Evolutionary conservation across 2,113 vertebrate species (phyloP).

Genomic region (Grammomys surdaster): DNA sequence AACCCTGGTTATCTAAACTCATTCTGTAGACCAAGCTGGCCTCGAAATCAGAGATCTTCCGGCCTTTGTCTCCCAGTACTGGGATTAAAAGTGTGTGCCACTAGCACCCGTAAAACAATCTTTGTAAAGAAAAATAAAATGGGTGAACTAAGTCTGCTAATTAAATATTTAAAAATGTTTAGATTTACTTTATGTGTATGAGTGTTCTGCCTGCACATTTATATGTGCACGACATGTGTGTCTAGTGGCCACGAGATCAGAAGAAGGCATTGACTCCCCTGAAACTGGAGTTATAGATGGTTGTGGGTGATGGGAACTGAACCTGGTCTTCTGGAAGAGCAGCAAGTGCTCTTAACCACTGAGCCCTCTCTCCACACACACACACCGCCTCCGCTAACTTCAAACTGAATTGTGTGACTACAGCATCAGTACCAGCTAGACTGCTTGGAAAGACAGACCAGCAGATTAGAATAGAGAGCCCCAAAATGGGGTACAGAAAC

Average conservation of each 20-base stretch:
- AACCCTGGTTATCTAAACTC: no score
- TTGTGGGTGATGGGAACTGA: not conserved
- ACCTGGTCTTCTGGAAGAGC: not conserved
- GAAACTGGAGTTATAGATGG: not conserved
- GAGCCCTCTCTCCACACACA: not conserved
- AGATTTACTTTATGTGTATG: not conserved
- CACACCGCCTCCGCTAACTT: not conserved
- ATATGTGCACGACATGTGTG: not conserved
- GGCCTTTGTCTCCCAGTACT: no score
- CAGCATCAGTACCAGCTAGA: not conserved
- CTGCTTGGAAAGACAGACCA: not conserved
- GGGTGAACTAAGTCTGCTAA: not conserved
- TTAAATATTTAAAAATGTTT: not conserved
- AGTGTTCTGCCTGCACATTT: not conserved
- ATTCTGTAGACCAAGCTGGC: no score
- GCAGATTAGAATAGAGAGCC: not conserved
- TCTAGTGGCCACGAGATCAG: not conserved
- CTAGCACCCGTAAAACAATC: no score
- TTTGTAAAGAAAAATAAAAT: not conserved
- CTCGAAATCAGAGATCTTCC: no score
- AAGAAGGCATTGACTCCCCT: not conserved
- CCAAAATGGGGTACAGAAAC: not conserved
- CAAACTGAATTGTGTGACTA: not conserved
- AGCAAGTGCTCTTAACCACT: not conserved
- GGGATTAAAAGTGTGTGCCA: no score